A percentile compares a stretch with the other conserved stretches of the same genome.
Evolutionary conservation across 35 echinoderm and acorn worm genomes (phyloP).

Genomic region (Anneissia japonica): DNA sequence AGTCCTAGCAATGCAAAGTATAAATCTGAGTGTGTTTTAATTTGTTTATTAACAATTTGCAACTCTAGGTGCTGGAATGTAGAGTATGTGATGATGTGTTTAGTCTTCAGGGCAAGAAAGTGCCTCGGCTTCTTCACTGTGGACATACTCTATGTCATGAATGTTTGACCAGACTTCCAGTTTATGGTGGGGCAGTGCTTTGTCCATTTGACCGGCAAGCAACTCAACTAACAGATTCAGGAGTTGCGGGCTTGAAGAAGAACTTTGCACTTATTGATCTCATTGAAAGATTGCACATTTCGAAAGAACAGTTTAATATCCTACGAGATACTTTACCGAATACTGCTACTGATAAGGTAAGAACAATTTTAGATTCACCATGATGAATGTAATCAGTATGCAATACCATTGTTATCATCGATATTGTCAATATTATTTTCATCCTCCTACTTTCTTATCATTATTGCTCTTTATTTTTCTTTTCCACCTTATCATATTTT

Average conservation of each 20-base stretch:
- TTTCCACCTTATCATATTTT: too few relatives aligned
- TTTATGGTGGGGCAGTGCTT: slow-evolving; percentile 49
- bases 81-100: slow-evolving; percentile 85
- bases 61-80: slow-evolving; percentile 77
- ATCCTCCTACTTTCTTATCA: too few relatives aligned
- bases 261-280: slow-evolving; percentile 90
- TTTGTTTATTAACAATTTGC: too few relatives aligned
- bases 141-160: slow-evolving; percentile 90
- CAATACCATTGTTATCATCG: too few relatives aligned
- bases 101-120: slow-evolving; percentile 77
- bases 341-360: not conserved
- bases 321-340: not conserved
- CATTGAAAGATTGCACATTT: slow-evolving; percentile 62
- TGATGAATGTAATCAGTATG: too few relatives aligned
- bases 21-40: too few relatives aligned
- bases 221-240: slow-evolving; percentile 74
- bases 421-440: too few relatives aligned
- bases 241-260: slow-evolving; percentile 89
- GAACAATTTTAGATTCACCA: too few relatives aligned
- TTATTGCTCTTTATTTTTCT: too few relatives aligned
- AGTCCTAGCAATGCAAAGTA: too few relatives aligned
- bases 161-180: slow-evolving; percentile 65
- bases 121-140: slow-evolving; percentile 79
- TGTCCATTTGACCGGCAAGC: slow-evolving; percentile 85
- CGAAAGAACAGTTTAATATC: not conserved